Conservation (phyloP, 2,888 invertebrate genomes). For the Zaprionus bogoriensis region DNA sequence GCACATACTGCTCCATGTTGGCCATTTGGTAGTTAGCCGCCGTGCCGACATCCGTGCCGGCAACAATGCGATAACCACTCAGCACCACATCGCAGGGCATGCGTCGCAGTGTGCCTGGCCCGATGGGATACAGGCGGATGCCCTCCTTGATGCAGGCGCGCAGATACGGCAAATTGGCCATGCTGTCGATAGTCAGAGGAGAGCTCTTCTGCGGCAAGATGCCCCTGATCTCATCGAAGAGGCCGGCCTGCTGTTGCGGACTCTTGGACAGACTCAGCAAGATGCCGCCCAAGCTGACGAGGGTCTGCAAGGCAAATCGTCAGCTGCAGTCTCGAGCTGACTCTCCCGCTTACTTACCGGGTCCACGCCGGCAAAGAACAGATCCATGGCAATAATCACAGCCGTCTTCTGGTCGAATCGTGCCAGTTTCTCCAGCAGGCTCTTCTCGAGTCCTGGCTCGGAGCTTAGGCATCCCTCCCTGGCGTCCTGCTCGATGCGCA, state of each 20-base stretch:
- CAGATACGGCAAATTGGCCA: slow-evolving; percentile 85
- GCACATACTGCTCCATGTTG: slow-evolving; percentile 86
- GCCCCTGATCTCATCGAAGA: slow-evolving; percentile 85
- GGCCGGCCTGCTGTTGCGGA: slow-evolving; percentile 85
- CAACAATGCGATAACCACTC: slow-evolving; percentile 86
- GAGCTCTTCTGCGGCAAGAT: slow-evolving; percentile 82
- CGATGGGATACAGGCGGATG: slow-evolving; percentile 86
- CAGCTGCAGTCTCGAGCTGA: too few relatives aligned
- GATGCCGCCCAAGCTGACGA: slow-evolving; percentile 84
- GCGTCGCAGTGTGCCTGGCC: slow-evolving; percentile 85
- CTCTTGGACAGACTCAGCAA: slow-evolving; percentile 86
- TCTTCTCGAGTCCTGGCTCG: slow-evolving; percentile 73
- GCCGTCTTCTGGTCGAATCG: slow-evolving; percentile 86
- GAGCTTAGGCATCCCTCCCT: slow-evolving; percentile 66
- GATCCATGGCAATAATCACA: slow-evolving; percentile 87
- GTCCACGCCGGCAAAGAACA: slow-evolving; percentile 88
- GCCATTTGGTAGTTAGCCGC: slow-evolving; percentile 86
- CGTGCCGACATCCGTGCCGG: slow-evolving; percentile 88
- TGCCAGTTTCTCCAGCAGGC: slow-evolving; percentile 87
- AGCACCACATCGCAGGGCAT: slow-evolving; percentile 85
- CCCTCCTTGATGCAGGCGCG: slow-evolving; percentile 90
- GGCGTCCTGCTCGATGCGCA: slow-evolving; percentile 68
- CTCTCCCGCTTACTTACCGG: slow-evolving; percentile 84
- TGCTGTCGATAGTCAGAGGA: slow-evolving; percentile 82
- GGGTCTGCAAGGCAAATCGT: slow-evolving; percentile 40